Evolutionary conservation across 2,113 vertebrate species (phyloP).

Genomic region (Petromus typicus): DNA sequence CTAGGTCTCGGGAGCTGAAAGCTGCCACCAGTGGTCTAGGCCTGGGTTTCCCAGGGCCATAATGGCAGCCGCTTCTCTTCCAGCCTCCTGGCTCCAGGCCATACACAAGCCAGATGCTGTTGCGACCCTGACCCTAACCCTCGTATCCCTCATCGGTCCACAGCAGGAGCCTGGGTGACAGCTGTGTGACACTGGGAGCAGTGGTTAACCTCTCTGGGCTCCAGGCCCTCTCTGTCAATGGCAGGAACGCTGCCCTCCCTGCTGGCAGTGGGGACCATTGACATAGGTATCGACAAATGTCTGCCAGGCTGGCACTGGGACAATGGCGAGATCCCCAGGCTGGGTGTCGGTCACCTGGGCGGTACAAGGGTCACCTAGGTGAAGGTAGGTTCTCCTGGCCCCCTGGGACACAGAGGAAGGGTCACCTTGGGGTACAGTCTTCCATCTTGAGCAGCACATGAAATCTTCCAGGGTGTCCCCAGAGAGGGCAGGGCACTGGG

Average conservation of each 20-base stretch:
- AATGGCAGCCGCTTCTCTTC: background rate
- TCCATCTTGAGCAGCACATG: background rate
- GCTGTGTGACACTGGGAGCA: background rate
- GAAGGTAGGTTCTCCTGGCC: background rate
- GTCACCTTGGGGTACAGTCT: background rate
- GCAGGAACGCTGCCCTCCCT: rapidly evolving
- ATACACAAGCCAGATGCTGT: rapidly evolving
- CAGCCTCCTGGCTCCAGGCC: background rate
- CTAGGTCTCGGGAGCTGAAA: background rate
- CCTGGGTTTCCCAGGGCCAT: background rate
- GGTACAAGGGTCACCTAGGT: rapidly evolving
- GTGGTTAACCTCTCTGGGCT: background rate
- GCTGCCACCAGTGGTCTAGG: background rate
- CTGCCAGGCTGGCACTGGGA: background rate
- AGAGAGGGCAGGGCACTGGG: background rate
- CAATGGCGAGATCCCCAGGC: rapidly evolving
- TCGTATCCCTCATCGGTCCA: too few species aligned
- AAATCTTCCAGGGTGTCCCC: background rate
- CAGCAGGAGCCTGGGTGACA: background rate
- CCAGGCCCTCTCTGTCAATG: background rate
- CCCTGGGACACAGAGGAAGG: rapidly evolving
- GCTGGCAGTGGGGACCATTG: rapidly evolving
- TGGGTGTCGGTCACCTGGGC: too few species aligned
- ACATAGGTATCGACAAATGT: rapidly evolving
- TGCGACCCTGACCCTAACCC: background rate